Percentiles rank a stretch among this genome's conserved stretches.
phyloP scores from a whole-genome alignment of 2,888 invertebrate genomes.

The Omphaloscelis lunosa region DNA sequence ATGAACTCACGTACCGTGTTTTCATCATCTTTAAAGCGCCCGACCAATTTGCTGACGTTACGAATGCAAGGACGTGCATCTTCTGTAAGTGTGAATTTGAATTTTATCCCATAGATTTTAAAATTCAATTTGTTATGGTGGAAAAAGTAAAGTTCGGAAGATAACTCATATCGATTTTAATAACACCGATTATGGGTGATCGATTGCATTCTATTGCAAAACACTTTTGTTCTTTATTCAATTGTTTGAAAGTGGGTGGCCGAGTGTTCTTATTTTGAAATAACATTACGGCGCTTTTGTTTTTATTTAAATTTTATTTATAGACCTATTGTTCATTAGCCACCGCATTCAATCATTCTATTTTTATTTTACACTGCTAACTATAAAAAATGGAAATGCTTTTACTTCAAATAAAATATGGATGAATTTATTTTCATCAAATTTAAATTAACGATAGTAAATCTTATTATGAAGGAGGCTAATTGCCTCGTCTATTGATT shows the following conservation, averaged over 20 bases:
- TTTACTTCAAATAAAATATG: background rate
- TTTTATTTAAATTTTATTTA: conserved; percentile 16
- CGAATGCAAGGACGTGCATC: conserved; percentile 21
- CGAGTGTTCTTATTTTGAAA: conserved; percentile 69
- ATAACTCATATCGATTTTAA: conserved; percentile 66
- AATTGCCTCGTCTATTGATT: conserved; percentile 19
- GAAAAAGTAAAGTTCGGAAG: conserved; percentile 42
- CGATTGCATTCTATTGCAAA: conserved; percentile 74
- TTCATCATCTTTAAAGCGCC: conserved; percentile 79
- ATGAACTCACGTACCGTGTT: conserved; percentile 77
- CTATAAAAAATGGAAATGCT: background rate
- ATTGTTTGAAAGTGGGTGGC: conserved; percentile 73
- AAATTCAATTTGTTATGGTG: conserved; percentile 49
- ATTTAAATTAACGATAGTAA: conserved; percentile 19
- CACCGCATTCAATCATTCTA: background rate
- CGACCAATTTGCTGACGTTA: conserved; percentile 51
- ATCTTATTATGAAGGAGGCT: conserved; percentile 25
- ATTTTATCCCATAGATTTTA: conserved; percentile 31
- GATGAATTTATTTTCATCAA: conserved; percentile 27
- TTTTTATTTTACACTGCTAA: background rate
- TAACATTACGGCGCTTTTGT: conserved; percentile 30
- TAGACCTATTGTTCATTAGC: conserved; percentile 1
- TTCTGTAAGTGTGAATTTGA: conserved; percentile 18
- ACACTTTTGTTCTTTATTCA: conserved; percentile 72
- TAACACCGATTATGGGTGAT: conserved; percentile 74